phyloP scores from a whole-genome alignment of 2,888 invertebrate species.

The Diachrysia chrysitis region DNA sequence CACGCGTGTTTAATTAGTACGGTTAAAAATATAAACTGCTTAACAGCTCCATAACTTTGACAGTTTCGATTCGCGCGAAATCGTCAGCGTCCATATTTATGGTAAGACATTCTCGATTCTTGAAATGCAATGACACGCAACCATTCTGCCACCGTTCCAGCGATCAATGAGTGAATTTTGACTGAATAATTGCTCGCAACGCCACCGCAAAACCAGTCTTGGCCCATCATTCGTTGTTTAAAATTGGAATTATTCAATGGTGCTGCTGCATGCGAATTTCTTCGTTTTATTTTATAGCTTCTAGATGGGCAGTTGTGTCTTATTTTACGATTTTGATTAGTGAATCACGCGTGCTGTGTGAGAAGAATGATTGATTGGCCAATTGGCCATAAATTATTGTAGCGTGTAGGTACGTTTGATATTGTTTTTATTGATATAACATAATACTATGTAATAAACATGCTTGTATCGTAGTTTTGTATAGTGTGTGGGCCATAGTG shows the following conservation, averaged over 20 bases:
- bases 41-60: slow-evolving; percentile 37
- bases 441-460: neutral
- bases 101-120: slow-evolving; percentile 56
- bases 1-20: slow-evolving; percentile 32
- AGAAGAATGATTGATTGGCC: slow-evolving; percentile 38
- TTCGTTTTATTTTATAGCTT: slow-evolving; percentile 52
- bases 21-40: slow-evolving; percentile 36
- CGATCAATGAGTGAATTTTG: slow-evolving; percentile 58
- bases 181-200: slow-evolving; percentile 56
- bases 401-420: slow-evolving; percentile 1
- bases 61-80: slow-evolving; percentile 54
- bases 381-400: slow-evolving; percentile 33
- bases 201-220: slow-evolving; percentile 51
- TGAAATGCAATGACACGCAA: slow-evolving; percentile 55
- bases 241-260: slow-evolving; percentile 50
- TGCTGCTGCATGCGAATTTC: slow-evolving; percentile 46
- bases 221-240: slow-evolving; percentile 41
- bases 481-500: neutral
- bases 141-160: slow-evolving; percentile 48
- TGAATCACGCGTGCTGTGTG: slow-evolving; percentile 32
- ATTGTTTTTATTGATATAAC: neutral
- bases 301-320: slow-evolving; percentile 30
- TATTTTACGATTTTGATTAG: slow-evolving; percentile 49
- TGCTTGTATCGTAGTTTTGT: neutral
- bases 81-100: slow-evolving; percentile 55